Conservation (phyloP, 2,888 invertebrate genomes). For the Griposia aprilina region DNA sequence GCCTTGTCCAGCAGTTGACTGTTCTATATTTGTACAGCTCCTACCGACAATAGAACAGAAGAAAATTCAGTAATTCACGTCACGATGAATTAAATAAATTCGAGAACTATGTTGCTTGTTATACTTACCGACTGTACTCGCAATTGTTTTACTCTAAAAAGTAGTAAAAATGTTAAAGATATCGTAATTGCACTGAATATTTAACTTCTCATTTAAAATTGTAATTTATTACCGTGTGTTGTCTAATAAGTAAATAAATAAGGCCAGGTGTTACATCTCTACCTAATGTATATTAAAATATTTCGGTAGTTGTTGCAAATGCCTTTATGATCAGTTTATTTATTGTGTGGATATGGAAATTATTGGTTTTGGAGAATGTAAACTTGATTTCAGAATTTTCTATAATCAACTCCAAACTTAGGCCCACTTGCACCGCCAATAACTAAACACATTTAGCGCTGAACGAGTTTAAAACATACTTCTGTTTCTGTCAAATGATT, state of each 20-base stretch:
- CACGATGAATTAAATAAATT: not conserved
- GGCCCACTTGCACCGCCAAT: no score
- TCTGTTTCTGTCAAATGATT: no score
- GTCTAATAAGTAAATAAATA: constrained; percentile 25
- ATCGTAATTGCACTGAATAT: constrained; percentile 45
- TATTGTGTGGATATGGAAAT: not conserved
- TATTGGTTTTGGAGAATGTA: not conserved
- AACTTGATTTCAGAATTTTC: not conserved
- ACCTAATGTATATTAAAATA: not conserved
- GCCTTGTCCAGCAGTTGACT: not conserved
- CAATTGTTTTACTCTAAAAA: constrained; percentile 65
- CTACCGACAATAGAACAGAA: not conserved
- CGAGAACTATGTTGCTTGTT: not conserved
- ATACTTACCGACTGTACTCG: constrained; percentile 25
- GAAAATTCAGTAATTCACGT: not conserved
- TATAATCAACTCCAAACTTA: not conserved
- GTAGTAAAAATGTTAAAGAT: constrained; percentile 43
- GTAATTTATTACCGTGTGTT: constrained; percentile 38
- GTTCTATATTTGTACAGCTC: not conserved
- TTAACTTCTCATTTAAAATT: constrained; percentile 44
- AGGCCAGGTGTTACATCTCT: constrained; percentile 5
- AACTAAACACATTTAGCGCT: no score
- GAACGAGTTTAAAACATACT: no score
- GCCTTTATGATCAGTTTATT: not conserved
- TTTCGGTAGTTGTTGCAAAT: constrained; percentile 9